Evolutionary conservation across 2,888 invertebrate genomes (phyloP), one percentile per base, ranked within the genome.

Genomic region (Nomada fucata): DNA sequence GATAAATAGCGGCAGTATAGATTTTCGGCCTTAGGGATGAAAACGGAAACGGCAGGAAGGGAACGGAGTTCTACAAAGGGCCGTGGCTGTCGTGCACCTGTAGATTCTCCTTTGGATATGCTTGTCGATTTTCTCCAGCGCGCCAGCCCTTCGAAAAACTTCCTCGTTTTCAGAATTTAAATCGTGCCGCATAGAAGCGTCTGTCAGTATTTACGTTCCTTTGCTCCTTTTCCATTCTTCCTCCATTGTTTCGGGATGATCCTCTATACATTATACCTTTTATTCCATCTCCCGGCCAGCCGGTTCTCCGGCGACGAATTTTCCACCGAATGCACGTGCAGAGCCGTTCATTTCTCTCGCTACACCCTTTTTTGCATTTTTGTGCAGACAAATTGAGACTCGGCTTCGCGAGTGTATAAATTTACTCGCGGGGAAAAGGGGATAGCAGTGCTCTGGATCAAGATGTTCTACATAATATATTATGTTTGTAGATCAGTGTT

Each of bases 61-160:
- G 44, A 50, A 50, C 23, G 50, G 65, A 57, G n/a, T 67, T 23
- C 52, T 61, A 76, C 81, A 81, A 83, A 83, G 20, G 73, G 57
- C 74, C 67, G 67, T 67, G 61, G 70, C 71, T 71, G 68, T 70
- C 53, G 53, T 70, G 70, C 73, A 83, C 83, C 74, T 83, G 81
- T 83, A 77, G 82, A 80, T 76, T 80, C 72, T 55, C 26, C 26
- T 71, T 68, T 69, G 59, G 61, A 44, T 20, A 50, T 50, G n/a
- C 50, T 53, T 63, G 50, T 52, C 29, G 61, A 52, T 59, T 64
- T 53, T 59, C 61, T 52, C 64, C n/a, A 57, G 44, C 63, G 68
- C 47, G 29, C 36, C 29, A 18, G 61, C 55, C 50, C 63, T 69
- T 73, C 81, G 23, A 68, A 55, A 13, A 61, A 57, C 74, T 42